Conservation (phyloP, 2,113 vertebrate species). For the Scartelaos histophorus region DNA sequence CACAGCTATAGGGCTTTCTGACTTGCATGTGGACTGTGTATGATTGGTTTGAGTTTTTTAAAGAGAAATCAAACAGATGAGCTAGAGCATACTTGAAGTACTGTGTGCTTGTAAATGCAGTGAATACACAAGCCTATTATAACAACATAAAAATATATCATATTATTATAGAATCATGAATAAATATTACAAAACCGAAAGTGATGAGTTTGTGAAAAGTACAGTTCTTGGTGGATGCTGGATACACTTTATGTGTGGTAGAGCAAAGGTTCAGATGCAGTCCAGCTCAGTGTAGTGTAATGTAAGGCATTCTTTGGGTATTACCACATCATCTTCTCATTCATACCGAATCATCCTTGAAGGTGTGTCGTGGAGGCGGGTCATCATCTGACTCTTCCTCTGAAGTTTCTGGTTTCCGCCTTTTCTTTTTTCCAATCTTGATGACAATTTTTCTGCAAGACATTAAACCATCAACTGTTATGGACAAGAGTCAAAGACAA, state of each 20-base stretch:
- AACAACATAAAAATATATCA: background rate
- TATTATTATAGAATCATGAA: background rate
- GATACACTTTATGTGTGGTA: background rate
- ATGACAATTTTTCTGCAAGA: slow-evolving; percentile 91
- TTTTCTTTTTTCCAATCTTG: slow-evolving; percentile 95
- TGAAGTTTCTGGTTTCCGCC: slow-evolving; percentile 92
- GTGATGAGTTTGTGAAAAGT: background rate
- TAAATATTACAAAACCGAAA: background rate
- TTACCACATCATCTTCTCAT: background rate
- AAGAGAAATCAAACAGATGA: background rate
- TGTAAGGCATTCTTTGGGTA: background rate
- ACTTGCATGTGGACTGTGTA: too few species aligned
- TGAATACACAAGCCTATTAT: background rate
- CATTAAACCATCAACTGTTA: background rate
- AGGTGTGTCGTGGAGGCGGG: slow-evolving; percentile 76
- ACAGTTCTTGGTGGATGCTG: background rate
- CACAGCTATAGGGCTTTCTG: too few species aligned
- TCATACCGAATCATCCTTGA: slow-evolving; percentile 89
- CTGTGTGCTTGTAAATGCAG: background rate
- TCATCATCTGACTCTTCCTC: slow-evolving; percentile 91
- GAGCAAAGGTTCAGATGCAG: background rate
- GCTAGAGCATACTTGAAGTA: background rate
- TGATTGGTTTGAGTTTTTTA: background rate
- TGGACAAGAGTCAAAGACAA: too few species aligned
- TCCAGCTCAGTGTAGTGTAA: background rate